Evolutionary conservation across 2,113 vertebrate species (phyloP), one percentile per base, ranked within the genome.

Genomic region (Myrmecophaga tridactyla): DNA sequence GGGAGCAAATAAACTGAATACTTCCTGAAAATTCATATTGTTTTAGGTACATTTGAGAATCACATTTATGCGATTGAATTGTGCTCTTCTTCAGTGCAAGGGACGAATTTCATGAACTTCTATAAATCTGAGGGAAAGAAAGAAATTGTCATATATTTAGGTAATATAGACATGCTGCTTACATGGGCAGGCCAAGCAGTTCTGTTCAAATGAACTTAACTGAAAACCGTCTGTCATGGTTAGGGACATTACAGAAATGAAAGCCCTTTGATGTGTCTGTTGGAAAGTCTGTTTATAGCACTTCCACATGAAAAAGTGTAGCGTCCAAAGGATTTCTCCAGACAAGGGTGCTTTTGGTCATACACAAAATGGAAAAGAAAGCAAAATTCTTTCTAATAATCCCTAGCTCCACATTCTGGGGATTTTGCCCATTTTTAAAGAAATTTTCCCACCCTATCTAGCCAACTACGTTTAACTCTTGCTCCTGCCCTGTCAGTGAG

Each of bases 161-260:
- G 72, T 72, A 87, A 88, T 65, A 9, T 65, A 95, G 77, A 83
- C 85, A 94, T 72, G 76, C 76, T 92, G 93, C 85, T 94, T 90
- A 73, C 58, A 89, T 36, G 51, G 90, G 21, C 34, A 78, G 39
- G 46, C 82, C 86, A 86, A 96, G 76, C 96, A 94, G 95, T 88
- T 95, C 77, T 56, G 7, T 93, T 95, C n/a, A 56, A 92, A 88
- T 96, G 92, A 94, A 89, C 60, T 97, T 80, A 89, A 86, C 62
- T 94, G 69, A 94, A 93, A 96, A 96, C 65, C 94, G 94, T 84
- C 36, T 85, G n/a, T n/a, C n/a, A n/a, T n/a, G n/a, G n/a, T n/a
- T n/a, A n/a, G n/a, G n/a, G n/a, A n/a, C n/a, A n/a, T n/a, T 63
- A 95, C 34, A 86, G 90, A 95, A 67, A 75, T 93, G 81, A 94